phyloP scores from a whole-genome alignment of 2,797 vertebrate genomes.

The Loris lydekkerianus region DNA sequence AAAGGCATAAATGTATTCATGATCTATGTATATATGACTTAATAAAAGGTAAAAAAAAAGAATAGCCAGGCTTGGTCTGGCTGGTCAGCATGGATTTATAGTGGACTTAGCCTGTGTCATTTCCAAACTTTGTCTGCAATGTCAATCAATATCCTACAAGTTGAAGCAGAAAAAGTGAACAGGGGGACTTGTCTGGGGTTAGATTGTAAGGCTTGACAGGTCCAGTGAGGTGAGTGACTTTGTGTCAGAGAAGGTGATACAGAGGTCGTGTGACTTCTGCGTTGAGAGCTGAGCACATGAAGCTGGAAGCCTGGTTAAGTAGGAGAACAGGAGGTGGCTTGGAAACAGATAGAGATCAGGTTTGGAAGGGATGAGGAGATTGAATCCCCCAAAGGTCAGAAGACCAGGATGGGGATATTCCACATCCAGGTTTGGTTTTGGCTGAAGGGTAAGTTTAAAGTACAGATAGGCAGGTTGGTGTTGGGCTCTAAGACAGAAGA shows the following conservation, averaged over 20 bases:
- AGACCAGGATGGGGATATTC: neutral
- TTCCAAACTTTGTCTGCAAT: conserved; percentile 11
- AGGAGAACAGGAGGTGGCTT: neutral
- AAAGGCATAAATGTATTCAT: too few relatives aligned
- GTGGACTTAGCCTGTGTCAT: neutral
- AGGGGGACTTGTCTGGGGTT: neutral
- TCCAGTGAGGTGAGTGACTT: neutral
- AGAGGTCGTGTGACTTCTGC: neutral
- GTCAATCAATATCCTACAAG: neutral
- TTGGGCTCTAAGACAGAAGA: neutral
- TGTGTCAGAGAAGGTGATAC: neutral
- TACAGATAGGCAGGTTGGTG: neutral
- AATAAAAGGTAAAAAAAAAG: neutral
- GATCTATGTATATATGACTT: too few relatives aligned
- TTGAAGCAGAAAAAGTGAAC: neutral
- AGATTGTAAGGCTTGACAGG: neutral
- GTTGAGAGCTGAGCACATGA: neutral
- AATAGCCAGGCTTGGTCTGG: neutral
- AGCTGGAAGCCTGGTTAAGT: neutral
- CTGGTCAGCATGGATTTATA: neutral
- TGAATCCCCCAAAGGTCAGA: neutral
- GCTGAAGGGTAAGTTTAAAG: neutral
- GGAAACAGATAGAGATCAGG: neutral
- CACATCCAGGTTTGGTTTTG: conserved; percentile 26
- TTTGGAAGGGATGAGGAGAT: neutral